These are phyloP conservation scores for Argyrosomus japonicus DNA, from an alignment of 2,113 vertebrate species.

Conservation along the genomic window DNA sequence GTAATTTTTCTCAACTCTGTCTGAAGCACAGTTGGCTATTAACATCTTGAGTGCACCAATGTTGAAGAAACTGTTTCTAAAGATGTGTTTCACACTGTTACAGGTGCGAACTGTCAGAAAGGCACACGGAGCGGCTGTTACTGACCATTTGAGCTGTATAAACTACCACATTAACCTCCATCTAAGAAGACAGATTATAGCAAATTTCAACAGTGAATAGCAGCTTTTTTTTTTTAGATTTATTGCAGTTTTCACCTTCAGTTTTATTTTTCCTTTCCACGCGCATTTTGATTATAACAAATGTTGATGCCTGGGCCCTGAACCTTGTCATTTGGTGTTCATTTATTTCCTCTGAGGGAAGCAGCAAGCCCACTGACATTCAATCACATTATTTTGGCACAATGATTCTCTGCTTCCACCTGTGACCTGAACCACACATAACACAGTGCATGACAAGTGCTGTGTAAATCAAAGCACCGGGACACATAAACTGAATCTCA, in stretches of 20 bases:
- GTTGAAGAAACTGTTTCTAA: conserved; percentile 32
- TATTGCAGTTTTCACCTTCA: conserved; percentile 27
- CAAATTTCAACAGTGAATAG: conserved; percentile 13
- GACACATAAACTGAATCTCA: conserved; percentile 46
- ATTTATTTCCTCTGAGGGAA: conserved; percentile 73
- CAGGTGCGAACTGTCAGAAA: conserved; percentile 26
- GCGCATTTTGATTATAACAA: conserved; percentile 47
- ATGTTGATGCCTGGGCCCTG: conserved; percentile 54
- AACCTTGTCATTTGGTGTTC: conserved; percentile 59
- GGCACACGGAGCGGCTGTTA: conserved; percentile 15
- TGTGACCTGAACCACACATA: conserved; percentile 75
- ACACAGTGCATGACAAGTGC: conserved; percentile 60
- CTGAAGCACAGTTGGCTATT: conserved; percentile 1
- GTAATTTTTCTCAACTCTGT: conserved; percentile 18
- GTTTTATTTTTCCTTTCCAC: conserved; percentile 31
- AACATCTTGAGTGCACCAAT: conserved; percentile 1
- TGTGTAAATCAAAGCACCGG: conserved; percentile 66
- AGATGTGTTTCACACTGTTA: conserved; percentile 27
- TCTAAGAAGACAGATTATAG: conserved; percentile 23
- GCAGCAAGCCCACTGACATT: conserved; percentile 75
- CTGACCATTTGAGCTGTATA: conserved; percentile 38
- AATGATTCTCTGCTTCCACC: conserved; percentile 74
- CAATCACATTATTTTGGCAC: conserved; percentile 81
- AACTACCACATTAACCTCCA: conserved; percentile 21
- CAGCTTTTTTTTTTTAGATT: conserved; percentile 5